These are phyloP conservation scores for Oryzias woworae DNA, from an alignment of 2,113 vertebrate species.

Conservation along the genomic window DNA sequence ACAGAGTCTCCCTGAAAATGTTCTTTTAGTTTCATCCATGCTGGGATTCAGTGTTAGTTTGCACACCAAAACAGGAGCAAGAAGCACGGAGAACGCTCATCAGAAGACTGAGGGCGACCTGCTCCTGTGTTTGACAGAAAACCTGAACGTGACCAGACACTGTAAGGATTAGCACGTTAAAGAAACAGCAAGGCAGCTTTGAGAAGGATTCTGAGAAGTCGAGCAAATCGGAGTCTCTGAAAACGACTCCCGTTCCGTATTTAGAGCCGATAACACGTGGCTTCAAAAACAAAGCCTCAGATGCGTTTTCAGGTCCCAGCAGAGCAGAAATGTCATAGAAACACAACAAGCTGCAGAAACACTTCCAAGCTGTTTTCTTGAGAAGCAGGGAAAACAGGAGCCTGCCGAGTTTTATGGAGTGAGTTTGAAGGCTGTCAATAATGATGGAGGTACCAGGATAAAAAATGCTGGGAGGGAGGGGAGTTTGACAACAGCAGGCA, in stretches of 20 bases:
- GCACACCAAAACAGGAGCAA: too few relatives aligned
- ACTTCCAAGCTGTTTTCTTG: constrained; percentile 26
- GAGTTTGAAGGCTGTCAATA: constrained; percentile 54
- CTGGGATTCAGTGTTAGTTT: too few relatives aligned
- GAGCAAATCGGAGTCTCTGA: constrained; percentile 36
- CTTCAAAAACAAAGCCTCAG: too few relatives aligned
- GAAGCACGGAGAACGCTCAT: too few relatives aligned
- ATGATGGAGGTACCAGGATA: constrained; percentile 41
- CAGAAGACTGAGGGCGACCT: too few relatives aligned
- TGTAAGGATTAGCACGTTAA: too few relatives aligned
- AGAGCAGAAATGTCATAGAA: constrained; percentile 36
- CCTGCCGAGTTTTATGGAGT: constrained; percentile 16
- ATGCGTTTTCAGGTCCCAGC: not conserved
- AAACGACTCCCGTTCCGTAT: constrained; percentile 22
- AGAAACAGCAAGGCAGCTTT: constrained; percentile 9
- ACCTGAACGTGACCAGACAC: too few relatives aligned
- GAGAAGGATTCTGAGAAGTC: constrained; percentile 27
- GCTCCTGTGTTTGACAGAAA: too few relatives aligned
- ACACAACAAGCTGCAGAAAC: constrained; percentile 26
- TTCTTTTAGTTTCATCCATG: too few relatives aligned
- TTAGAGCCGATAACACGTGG: too few relatives aligned
- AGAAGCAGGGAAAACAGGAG: constrained; percentile 24
- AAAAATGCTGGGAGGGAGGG: constrained; percentile 30
- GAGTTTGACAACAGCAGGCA: constrained; percentile 26
- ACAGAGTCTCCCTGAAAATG: too few relatives aligned